These are phyloP conservation scores for Anniella stebbinsi DNA, from an alignment of 2,797 vertebrate genomes.

Conservation along the genomic window DNA sequence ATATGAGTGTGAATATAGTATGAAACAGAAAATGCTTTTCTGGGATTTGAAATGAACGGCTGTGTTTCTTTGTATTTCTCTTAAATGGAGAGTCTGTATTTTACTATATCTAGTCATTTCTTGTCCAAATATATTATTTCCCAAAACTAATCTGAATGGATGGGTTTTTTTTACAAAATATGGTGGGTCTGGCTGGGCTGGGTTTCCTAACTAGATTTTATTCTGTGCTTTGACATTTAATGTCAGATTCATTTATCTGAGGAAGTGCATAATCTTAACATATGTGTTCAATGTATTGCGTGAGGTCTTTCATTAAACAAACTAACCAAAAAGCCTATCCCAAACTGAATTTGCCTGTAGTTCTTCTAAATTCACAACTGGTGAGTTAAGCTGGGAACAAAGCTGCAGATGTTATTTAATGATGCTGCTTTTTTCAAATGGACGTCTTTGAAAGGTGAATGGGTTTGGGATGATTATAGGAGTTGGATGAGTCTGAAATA, in stretches of 20 bases:
- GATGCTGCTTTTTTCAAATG: slow-evolving; percentile 23
- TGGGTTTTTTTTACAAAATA: slow-evolving; percentile 7
- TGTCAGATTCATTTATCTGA: slow-evolving; percentile 47
- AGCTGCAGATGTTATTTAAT: slow-evolving; percentile 9
- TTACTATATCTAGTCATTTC: not conserved
- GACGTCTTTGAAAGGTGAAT: slow-evolving; percentile 49
- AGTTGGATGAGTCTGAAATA: slow-evolving; percentile 58
- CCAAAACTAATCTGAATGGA: slow-evolving; percentile 32
- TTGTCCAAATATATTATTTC: slow-evolving; percentile 21
- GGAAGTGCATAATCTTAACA: not conserved
- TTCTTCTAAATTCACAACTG: slow-evolving; percentile 3
- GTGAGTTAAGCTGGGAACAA: slow-evolving; percentile 52
- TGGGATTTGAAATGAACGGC: not conserved
- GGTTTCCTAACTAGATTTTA: slow-evolving; percentile 8
- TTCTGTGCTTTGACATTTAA: slow-evolving; percentile 42
- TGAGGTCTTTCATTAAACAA: slow-evolving; percentile 24
- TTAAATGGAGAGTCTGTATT: not conserved
- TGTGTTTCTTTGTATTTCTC: accelerated
- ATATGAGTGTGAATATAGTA: not conserved
- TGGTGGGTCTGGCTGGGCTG: slow-evolving; percentile 51
- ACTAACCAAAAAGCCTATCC: not conserved
- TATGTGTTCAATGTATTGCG: not conserved
- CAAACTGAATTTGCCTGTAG: slow-evolving; percentile 9
- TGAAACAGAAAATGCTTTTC: not conserved
- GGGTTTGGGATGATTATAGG: slow-evolving; percentile 33